Base-by-base conservation (phyloP, 2,113 vertebrate species). In the Gadus macrocephalus region DNA sequence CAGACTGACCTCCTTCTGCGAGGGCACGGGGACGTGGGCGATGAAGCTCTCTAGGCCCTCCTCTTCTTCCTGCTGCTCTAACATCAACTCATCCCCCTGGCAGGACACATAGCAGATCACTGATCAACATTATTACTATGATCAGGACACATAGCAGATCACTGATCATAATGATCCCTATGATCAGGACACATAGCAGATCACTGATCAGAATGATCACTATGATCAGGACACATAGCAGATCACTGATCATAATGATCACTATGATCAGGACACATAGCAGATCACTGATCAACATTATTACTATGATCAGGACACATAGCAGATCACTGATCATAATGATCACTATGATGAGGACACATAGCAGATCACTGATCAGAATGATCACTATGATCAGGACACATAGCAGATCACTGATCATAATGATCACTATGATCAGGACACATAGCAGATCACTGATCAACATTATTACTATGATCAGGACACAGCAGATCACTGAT, bases 1-100 rank as follows among this genome's bases (percentile, higher is more conserved):
- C 5, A 20, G 20, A 17, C 9, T 49, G 86, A 98, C 97, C 96
- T 99, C 96, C 77, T 92, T 95, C 70, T 99, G 97, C 0, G 97
- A 94, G 0, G 97, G 97, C 53, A 99, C 97, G 0, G 96, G 96
- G 1, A 98, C 95, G 1, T 99, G 97, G 14, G 97, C 93, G 9
- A 98, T 95, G 75, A 98, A 99, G 62, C 93, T 87, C 72, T 95
- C 93, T 56, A 91, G 92, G 2, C 91, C 93, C 0, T 97, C 95
- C 62, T 96, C 95, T 38, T 90, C 93, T 59, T 93, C 94, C 67
- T 75, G 84, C 73, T 71, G 49, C 76, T 81, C 62, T 96, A 16
- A 58, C 95, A 20, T 95, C 96, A 42, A 97, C 96, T 1, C 91
- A 94, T 78, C 85, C 78, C 49, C 22, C 67, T 28, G 28, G 64